Evolutionary conservation across 2,113 vertebrate genomes (phyloP).

Genomic region (Percopsis transmontana): DNA sequence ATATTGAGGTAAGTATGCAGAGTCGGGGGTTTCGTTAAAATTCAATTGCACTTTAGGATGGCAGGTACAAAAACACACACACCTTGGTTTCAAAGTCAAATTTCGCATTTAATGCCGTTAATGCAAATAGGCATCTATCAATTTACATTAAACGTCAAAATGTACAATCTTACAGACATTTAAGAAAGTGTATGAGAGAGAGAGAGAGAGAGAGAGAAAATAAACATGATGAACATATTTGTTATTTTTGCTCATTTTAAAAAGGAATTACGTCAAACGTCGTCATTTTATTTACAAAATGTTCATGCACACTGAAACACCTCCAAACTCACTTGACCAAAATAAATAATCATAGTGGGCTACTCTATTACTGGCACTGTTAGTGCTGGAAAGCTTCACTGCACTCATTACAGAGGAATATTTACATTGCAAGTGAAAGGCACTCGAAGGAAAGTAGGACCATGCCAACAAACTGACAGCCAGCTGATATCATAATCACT

Average conservation of each 20-base stretch:
- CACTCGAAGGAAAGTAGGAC: constrained; percentile 61
- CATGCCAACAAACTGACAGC: constrained; percentile 40
- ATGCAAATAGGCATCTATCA: constrained; percentile 18
- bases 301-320: constrained; percentile 38
- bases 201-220: constrained; percentile 38
- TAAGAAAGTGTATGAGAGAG: background rate
- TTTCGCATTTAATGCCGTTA: constrained; percentile 49
- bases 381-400: constrained; percentile 33
- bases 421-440: constrained; percentile 53
- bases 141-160: constrained; percentile 48
- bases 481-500: constrained; percentile 32
- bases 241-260: constrained; percentile 35
- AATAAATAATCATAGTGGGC: constrained; percentile 1
- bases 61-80: background rate
- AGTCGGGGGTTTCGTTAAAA: too few species aligned
- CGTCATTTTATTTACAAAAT: constrained; percentile 5
- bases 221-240: constrained; percentile 51
- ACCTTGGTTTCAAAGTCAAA: constrained; percentile 32
- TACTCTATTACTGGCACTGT: constrained; percentile 31
- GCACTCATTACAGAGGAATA: constrained; percentile 45
- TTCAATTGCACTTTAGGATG: background rate
- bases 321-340: background rate
- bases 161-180: constrained; percentile 50
- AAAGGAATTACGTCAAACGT: constrained; percentile 25
- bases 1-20: too few species aligned